A percentile compares a stretch with the other conserved stretches of the same genome.
These are phyloP conservation scores for Eulemur coronatus DNA, from an alignment of 2,797 vertebrate genomes.

Conservation along the genomic window DNA sequence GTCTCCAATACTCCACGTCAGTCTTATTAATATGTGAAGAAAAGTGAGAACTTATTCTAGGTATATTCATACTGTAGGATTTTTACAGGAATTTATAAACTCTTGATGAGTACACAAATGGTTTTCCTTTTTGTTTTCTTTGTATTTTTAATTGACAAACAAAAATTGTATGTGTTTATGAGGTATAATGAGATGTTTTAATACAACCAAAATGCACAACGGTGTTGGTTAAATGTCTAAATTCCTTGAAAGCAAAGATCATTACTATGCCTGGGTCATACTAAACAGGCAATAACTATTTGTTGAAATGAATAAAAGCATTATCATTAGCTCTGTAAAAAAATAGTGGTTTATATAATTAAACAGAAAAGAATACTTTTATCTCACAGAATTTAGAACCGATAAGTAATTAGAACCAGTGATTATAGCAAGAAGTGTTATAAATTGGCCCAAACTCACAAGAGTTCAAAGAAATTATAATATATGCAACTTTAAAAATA, in stretches of 20 bases:
- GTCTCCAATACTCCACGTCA: neutral
- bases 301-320: neutral
- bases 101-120: neutral
- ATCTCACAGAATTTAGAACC: neutral
- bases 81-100: neutral
- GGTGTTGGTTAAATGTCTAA: neutral
- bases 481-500: neutral
- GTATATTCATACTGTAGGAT: neutral
- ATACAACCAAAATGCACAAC: neutral
- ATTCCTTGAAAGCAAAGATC: neutral
- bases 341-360: neutral
- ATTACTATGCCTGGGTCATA: neutral
- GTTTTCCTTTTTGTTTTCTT: neutral
- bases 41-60: neutral
- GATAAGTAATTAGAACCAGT: neutral
- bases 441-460: neutral
- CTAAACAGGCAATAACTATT: neutral
- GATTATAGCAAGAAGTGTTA: neutral
- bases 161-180: neutral
- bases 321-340: neutral
- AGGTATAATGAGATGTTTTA: neutral
- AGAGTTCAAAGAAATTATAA: conserved; percentile 34
- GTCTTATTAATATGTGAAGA: neutral
- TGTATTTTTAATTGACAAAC: neutral
- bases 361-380: neutral